Conservation (phyloP, 2,113 vertebrate species). For the Tyrannus savana region DNA sequence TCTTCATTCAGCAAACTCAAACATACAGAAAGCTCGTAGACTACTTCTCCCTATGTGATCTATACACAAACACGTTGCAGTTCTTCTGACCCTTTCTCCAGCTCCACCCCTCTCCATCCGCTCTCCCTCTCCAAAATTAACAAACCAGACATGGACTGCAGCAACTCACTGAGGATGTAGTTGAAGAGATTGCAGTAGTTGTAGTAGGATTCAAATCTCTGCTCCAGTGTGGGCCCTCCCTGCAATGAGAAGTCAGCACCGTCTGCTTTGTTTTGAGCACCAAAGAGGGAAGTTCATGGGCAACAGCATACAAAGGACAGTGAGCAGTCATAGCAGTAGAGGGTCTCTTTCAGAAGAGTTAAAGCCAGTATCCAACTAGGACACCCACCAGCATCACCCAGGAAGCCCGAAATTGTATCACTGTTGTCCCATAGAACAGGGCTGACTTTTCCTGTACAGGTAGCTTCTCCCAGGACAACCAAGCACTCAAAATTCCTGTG, state of each 20-base stretch:
- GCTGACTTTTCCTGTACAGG: not conserved
- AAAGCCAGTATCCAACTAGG: not conserved
- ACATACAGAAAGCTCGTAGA: not conserved
- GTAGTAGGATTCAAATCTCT: conserved; percentile 98
- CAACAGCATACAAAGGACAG: not conserved
- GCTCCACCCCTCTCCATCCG: not conserved
- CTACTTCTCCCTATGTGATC: not conserved
- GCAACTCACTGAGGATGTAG: conserved; percentile 95
- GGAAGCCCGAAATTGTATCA: not conserved
- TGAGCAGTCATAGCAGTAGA: not conserved
- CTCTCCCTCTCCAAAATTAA: not conserved
- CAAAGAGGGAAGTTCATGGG: not conserved
- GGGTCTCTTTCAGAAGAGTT: not conserved
- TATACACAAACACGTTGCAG: not conserved
- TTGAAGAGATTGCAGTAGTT: conserved; percentile 99
- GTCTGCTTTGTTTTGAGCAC: not conserved
- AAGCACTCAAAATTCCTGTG: not conserved
- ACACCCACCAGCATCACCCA: not conserved
- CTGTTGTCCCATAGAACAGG: not conserved
- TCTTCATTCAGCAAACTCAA: not conserved
- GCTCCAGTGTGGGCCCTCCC: conserved; percentile 95
- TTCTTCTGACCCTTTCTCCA: not conserved
- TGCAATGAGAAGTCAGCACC: conserved; percentile 59
- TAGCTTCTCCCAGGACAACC: rapidly evolving
- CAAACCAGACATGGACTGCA: not conserved